Conservation (phyloP, 2,888 invertebrate genomes). For the Gibbula magus region DNA sequence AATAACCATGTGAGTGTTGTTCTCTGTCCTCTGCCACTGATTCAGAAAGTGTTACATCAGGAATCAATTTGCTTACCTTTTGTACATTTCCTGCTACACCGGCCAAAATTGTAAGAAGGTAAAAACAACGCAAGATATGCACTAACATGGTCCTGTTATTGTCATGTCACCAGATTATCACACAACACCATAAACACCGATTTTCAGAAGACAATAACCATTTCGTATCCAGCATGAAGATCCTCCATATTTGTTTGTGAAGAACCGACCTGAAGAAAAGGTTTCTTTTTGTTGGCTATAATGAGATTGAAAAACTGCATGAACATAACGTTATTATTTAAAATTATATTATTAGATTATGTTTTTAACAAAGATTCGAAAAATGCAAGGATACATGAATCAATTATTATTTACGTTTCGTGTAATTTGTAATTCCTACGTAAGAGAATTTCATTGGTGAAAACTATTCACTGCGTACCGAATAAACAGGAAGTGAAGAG, state of each 20-base stretch:
- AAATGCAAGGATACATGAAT: too few species aligned
- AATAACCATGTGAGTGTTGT: too few species aligned
- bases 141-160: neutral
- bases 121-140: neutral
- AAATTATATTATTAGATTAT: too few species aligned
- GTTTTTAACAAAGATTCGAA: too few species aligned
- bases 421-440: constrained; percentile 11
- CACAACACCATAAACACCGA: neutral
- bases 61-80: neutral
- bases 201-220: neutral
- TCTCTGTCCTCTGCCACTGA: too few species aligned
- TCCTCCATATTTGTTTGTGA: neutral
- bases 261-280: neutral
- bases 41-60: too few species aligned
- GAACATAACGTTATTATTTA: too few species aligned
- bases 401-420: neutral
- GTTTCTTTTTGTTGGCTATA: too few species aligned
- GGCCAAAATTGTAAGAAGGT: neutral
- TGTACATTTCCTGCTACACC: neutral
- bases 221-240: neutral
- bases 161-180: neutral
- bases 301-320: too few species aligned
- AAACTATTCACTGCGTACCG: constrained; percentile 2
- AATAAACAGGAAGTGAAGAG: constrained; percentile 24
- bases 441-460: neutral